Percentiles rank a stretch among this genome's conserved stretches.
These are phyloP conservation scores for Globodera rostochiensis DNA, from an alignment of 1,140 invertebrate genomes.

Conservation along the genomic window DNA sequence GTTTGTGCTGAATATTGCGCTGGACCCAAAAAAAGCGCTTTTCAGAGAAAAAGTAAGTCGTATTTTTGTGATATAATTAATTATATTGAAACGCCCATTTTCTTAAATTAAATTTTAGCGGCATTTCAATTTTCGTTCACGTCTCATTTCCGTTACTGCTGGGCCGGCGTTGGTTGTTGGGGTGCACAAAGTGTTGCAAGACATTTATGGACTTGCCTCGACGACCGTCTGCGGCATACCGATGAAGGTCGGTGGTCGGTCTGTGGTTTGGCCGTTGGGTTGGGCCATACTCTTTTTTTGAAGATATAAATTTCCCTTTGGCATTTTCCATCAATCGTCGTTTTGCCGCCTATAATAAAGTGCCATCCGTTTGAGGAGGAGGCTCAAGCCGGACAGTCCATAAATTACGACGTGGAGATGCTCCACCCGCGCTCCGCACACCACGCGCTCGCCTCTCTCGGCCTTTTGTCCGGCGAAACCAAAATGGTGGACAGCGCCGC, in stretches of 20 bases:
- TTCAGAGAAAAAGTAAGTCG: slow-evolving; percentile 24
- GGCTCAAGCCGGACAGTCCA: slow-evolving; percentile 46
- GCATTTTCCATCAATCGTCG: no score
- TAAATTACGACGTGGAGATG: slow-evolving; percentile 56
- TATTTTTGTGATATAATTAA: not conserved
- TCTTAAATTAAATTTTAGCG: slow-evolving; percentile 17
- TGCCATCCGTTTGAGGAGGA: slow-evolving; percentile 45
- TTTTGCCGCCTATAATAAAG: not conserved
- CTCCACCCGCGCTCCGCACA: slow-evolving; percentile 47
- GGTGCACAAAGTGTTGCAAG: slow-evolving; percentile 43
- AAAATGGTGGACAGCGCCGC: slow-evolving; percentile 26
- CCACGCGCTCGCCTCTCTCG: slow-evolving; percentile 14
- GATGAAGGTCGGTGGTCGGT: slow-evolving; percentile 46
- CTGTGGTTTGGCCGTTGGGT: not conserved
- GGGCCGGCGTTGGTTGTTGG: slow-evolving; percentile 38
- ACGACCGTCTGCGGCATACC: slow-evolving; percentile 56
- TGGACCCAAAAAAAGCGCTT: slow-evolving; percentile 34
- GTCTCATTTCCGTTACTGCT: slow-evolving; percentile 28
- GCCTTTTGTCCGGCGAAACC: slow-evolving; percentile 28
- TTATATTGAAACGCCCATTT: not conserved
- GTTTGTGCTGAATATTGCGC: slow-evolving; percentile 40
- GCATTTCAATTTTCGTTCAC: slow-evolving; percentile 23
- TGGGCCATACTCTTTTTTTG: no score
- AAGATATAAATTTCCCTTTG: no score
- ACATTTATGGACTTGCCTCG: slow-evolving; percentile 52